phyloP scores from a whole-genome alignment of 1,140 invertebrate species.

The Bombus confusus region DNA sequence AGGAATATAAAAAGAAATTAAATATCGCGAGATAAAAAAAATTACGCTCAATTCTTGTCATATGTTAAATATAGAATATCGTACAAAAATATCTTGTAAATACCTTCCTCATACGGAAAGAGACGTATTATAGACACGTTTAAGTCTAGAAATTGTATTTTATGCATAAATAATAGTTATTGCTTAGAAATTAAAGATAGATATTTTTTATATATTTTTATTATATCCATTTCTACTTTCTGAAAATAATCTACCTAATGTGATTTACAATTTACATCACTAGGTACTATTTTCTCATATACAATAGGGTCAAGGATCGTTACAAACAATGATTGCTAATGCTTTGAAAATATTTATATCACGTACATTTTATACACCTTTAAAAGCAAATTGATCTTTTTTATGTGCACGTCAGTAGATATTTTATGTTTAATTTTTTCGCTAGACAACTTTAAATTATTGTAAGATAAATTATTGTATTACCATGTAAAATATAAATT shows the following conservation, averaged over 20 bases:
- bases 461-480: not conserved
- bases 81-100: conserved; percentile 33
- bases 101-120: not conserved
- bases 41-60: not conserved
- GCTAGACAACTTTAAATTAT: not conserved
- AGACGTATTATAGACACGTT: conserved; percentile 10
- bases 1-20: not conserved
- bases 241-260: not conserved
- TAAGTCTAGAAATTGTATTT: conserved; percentile 12
- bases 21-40: not conserved
- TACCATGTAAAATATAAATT: not conserved
- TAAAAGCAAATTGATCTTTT: not conserved
- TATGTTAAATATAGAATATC: not conserved
- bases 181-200: conserved; percentile 28
- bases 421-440: not conserved
- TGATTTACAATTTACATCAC: not conserved
- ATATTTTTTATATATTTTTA: conserved; percentile 41
- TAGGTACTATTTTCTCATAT: not conserved
- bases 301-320: not conserved
- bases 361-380: not conserved
- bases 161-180: conserved; percentile 8
- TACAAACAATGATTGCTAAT: not conserved
- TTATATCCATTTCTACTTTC: conserved; percentile 1
- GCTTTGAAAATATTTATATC: not conserved
- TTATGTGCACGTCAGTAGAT: not conserved